phyloP scores from a whole-genome alignment of 2,888 invertebrate species.

The Azorinus chamasolen region DNA sequence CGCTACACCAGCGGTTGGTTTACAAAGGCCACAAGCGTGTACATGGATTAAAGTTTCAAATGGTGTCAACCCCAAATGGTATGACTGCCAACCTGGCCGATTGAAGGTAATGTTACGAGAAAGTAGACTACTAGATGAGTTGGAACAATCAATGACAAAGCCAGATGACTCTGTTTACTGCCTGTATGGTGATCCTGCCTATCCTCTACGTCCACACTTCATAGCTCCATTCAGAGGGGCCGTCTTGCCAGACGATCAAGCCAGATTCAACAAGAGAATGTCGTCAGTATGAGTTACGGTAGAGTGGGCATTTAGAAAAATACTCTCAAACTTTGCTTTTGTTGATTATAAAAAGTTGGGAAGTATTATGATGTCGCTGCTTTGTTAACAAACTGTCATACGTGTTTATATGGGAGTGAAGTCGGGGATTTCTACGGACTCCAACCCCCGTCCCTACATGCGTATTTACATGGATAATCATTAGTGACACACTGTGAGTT shows the following conservation, averaged over 20 bases:
- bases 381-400: conserved; percentile 8
- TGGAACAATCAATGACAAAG: conserved; percentile 27
- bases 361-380: conserved; percentile 5
- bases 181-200: conserved; percentile 32
- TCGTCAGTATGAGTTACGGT: conserved; percentile 1
- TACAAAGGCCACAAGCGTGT: conserved; percentile 36
- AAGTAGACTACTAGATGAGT: conserved; percentile 39
- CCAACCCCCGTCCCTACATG: conserved; percentile 4
- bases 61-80: conserved; percentile 31
- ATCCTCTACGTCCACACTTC: conserved; percentile 10
- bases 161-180: conserved; percentile 14
- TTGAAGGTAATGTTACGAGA: conserved; percentile 36
- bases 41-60: conserved; percentile 35
- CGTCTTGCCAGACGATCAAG: neutral
- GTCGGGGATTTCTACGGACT: conserved; percentile 4
- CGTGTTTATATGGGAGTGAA: conserved; percentile 11
- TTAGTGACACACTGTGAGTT: no score
- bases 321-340: conserved; percentile 6
- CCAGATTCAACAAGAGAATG: neutral
- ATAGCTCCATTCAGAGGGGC: conserved; percentile 2
- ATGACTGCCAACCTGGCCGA: conserved; percentile 45
- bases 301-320: conserved; percentile 6
- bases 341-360: conserved; percentile 8
- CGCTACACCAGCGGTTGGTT: conserved; percentile 18
- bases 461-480: conserved; percentile 6